Percentiles rank a stretch among this genome's conserved stretches.
phyloP scores from a whole-genome alignment of 2,888 invertebrate species.

The Tipula vernalis region DNA sequence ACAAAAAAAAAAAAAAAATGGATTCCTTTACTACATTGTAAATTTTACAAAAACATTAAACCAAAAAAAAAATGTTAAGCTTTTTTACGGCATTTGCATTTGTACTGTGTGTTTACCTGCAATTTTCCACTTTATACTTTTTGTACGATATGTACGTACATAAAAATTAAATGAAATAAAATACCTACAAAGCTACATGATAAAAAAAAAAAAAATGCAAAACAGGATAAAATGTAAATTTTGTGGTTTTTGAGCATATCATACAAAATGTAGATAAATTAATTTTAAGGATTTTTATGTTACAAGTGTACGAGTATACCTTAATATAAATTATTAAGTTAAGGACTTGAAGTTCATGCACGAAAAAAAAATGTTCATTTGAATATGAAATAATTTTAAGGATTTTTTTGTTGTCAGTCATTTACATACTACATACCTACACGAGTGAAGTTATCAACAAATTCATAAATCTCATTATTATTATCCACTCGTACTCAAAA shows the following conservation, averaged over 20 bases:
- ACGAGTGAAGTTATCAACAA: neutral
- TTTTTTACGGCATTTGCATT: no score
- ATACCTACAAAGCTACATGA: no score
- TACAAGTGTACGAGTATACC: neutral
- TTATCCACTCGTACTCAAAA: neutral
- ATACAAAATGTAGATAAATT: neutral
- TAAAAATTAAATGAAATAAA: no score
- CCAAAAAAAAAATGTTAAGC: no score
- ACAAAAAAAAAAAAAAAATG: no score
- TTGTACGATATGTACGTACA: no score
- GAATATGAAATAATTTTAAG: neutral
- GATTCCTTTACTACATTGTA: no score
- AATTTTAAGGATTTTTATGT: neutral
- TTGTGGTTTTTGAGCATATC: neutral
- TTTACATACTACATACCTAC: neutral
- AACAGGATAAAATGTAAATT: neutral
- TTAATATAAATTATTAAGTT: neutral
- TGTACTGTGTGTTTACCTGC: no score
- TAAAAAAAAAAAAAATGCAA: no score
- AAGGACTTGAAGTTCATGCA: neutral
- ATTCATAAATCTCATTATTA: neutral
- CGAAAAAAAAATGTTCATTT: neutral
- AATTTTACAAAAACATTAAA: no score
- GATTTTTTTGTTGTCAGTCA: no score
- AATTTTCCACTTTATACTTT: no score